A percentile compares a stretch with the other conserved stretches of the same genome.
These are phyloP conservation scores for Tillus elongatus DNA, from an alignment of 2,888 invertebrate genomes.

Conservation along the genomic window DNA sequence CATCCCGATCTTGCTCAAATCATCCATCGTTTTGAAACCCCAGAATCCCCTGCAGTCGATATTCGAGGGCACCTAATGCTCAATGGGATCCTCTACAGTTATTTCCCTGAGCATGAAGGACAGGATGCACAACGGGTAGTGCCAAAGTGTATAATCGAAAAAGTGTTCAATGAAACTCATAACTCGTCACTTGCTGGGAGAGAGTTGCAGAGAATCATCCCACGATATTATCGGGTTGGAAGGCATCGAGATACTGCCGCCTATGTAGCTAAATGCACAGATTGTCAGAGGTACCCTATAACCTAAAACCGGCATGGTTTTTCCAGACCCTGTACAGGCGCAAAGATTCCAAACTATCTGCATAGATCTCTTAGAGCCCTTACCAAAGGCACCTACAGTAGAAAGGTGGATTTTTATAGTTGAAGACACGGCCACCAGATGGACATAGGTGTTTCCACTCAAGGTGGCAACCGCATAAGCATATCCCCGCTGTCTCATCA, in stretches of 20 bases:
- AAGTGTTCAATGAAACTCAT: too few relatives aligned
- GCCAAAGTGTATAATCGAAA: too few relatives aligned
- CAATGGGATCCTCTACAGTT: too few relatives aligned
- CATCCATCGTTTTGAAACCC: too few relatives aligned
- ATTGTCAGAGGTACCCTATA: conserved; percentile 25
- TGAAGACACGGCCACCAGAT: conserved; percentile 25
- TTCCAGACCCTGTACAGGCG: conserved; percentile 20
- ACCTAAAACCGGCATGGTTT: conserved; percentile 27
- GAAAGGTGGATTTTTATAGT: conserved; percentile 23
- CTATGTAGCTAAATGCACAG: too few relatives aligned
- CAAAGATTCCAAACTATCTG: conserved; percentile 26
- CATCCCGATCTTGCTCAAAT: conserved; percentile 21
- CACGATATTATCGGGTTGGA: conserved; percentile 24
- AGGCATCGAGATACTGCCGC: conserved; percentile 20
- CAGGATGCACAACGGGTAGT: too few relatives aligned
- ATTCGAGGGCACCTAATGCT: too few relatives aligned
- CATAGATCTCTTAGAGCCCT: conserved; percentile 26
- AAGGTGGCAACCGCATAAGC: conserved; percentile 20
- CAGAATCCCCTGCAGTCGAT: too few relatives aligned
- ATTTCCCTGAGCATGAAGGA: conserved; percentile 21
- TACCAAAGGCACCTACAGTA: conserved; percentile 18
- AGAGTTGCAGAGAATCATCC: conserved; percentile 19
- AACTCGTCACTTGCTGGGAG: too few relatives aligned
- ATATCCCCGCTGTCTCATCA: too few relatives aligned
- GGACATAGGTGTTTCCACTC: conserved; percentile 24